A percentile compares a stretch with the other conserved stretches of the same genome.
Conservation (phyloP, 2,888 invertebrate species). For the Actias luna region DNA sequence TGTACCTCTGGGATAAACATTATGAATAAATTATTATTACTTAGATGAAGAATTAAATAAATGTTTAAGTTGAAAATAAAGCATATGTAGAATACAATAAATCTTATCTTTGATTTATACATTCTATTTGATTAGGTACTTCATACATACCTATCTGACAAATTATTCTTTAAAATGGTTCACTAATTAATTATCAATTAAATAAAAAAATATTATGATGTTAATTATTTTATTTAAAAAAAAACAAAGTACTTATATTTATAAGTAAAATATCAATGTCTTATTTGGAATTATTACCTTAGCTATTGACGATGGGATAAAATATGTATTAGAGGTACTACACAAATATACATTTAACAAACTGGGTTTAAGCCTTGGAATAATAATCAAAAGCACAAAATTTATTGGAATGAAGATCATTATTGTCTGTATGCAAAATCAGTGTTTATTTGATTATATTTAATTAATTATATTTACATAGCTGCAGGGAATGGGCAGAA, state of each 20-base stretch:
- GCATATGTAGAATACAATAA: not conserved
- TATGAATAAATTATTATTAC: conserved; percentile 38
- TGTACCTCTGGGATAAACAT: conserved; percentile 82
- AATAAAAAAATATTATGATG: not conserved
- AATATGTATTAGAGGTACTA: not conserved
- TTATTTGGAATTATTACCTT: conserved; percentile 23
- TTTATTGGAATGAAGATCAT: not conserved
- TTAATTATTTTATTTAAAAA: conserved; percentile 22
- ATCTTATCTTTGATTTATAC: not conserved
- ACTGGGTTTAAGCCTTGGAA: not conserved
- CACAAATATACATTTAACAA: not conserved
- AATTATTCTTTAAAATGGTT: not conserved
- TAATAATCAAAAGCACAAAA: not conserved
- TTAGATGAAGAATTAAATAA: not conserved
- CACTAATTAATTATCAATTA: not conserved
- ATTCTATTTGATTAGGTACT: too few species aligned
- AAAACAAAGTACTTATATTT: conserved; percentile 27
- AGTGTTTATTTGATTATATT: not conserved
- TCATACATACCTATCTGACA: too few species aligned
- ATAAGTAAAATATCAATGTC: conserved; percentile 33
- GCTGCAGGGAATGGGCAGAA: not conserved
- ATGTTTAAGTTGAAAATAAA: not conserved
- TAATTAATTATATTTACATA: not conserved
- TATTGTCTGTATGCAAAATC: not conserved
- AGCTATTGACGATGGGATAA: conserved; percentile 18